These are phyloP conservation scores for Drosophila nr. fundita DNA, from an alignment of 2,888 invertebrate species.

Conservation along the genomic window DNA sequence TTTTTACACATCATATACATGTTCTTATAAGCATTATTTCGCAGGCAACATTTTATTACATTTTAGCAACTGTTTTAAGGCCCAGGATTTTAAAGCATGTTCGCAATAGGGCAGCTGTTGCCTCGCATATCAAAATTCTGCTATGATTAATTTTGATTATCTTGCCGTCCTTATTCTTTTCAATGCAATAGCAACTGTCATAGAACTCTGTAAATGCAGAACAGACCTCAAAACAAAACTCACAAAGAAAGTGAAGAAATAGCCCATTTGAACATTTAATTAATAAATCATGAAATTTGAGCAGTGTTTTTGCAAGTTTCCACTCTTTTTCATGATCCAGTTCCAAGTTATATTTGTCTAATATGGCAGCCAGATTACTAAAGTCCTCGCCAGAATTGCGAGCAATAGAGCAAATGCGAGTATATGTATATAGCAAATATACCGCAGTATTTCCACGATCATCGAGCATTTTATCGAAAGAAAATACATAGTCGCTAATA, in stretches of 20 bases:
- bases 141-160: slow-evolving; percentile 93
- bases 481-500: slow-evolving; percentile 97
- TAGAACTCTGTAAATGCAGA: slow-evolving; percentile 98
- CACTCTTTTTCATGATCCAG: slow-evolving; percentile 96
- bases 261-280: slow-evolving; percentile 93
- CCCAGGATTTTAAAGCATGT: slow-evolving; percentile 96
- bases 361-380: slow-evolving; percentile 88
- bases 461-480: slow-evolving; percentile 99
- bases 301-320: slow-evolving; percentile 94
- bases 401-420: slow-evolving; percentile 96
- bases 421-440: slow-evolving; percentile 97
- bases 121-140: slow-evolving; percentile 96
- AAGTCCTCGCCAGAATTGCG: slow-evolving; percentile 86
- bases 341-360: slow-evolving; percentile 87
- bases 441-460: slow-evolving; percentile 99
- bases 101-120: slow-evolving; percentile 94
- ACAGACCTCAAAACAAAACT: slow-evolving; percentile 97
- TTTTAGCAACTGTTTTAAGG: slow-evolving; percentile 94
- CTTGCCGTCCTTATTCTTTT: slow-evolving; percentile 93
- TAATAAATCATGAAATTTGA: slow-evolving; percentile 95
- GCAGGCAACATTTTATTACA: slow-evolving; percentile 87
- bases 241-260: slow-evolving; percentile 94
- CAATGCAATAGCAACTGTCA: slow-evolving; percentile 98
- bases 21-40: background rate
- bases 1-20: background rate